phyloP scores from a whole-genome alignment of 2,888 invertebrate genomes.

The Perizoma affinitatum region DNA sequence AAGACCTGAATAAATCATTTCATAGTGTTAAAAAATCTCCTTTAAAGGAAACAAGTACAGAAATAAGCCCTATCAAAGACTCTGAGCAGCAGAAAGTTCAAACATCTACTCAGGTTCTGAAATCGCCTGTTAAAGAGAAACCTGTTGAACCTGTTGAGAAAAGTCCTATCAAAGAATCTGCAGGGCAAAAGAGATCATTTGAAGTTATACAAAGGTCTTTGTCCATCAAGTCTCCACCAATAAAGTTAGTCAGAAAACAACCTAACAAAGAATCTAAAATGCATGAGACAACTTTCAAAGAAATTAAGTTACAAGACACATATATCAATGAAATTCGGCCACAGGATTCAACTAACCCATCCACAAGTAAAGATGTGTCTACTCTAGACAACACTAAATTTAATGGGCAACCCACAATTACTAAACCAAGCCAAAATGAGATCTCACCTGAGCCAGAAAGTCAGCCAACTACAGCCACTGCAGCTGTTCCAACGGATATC shows the following conservation, averaged over 20 bases:
- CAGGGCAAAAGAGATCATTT: conserved; percentile 8
- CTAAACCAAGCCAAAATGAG: conserved; percentile 16
- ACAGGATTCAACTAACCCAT: conserved; percentile 13
- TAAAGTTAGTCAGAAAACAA: conserved; percentile 23
- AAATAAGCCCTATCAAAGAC: conserved; percentile 25
- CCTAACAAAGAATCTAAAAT: conserved; percentile 15
- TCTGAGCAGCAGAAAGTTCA: conserved; percentile 14
- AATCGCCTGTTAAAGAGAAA: conserved; percentile 25
- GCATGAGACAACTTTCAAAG: conserved; percentile 17
- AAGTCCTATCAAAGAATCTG: conserved; percentile 3
- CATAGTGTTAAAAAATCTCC: conserved; percentile 28
- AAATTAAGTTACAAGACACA: conserved; percentile 10
- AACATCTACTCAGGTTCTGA: conserved; percentile 6
- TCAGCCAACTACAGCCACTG: conserved; percentile 2
- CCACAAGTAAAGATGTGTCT: conserved; percentile 18
- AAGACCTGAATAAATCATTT: conserved; percentile 13
- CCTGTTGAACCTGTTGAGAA: conserved; percentile 6
- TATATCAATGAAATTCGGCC: conserved; percentile 14
- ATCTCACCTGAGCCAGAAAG: conserved; percentile 7
- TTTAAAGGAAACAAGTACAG: conserved; percentile 30
- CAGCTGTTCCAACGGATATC: conserved; percentile 15
- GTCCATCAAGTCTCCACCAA: conserved; percentile 21
- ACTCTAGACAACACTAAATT: conserved; percentile 1
- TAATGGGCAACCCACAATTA: conserved; percentile 8
- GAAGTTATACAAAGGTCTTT: conserved; percentile 13